A percentile compares a stretch with the other conserved stretches of the same genome.
Conservation (phyloP, 2,888 invertebrate genomes). For the Xylocampa areola region DNA sequence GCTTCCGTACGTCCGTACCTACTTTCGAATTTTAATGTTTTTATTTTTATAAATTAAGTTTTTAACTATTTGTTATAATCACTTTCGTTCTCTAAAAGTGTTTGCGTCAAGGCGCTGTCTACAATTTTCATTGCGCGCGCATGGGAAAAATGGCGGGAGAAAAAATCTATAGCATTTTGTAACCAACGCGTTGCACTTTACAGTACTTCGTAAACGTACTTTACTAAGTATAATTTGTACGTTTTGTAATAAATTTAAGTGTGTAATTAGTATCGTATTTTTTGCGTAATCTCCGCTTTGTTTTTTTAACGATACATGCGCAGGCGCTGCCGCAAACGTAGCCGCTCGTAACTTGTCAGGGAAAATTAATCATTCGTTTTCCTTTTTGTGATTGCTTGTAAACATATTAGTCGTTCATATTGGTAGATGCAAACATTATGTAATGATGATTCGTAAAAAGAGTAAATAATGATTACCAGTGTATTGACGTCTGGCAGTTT, state of each 20-base stretch:
- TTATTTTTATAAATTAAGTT: slow-evolving; percentile 21
- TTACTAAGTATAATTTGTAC: slow-evolving; percentile 55
- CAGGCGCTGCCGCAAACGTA: slow-evolving; percentile 58
- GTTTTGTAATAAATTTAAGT: slow-evolving; percentile 59
- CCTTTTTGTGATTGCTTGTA: slow-evolving; percentile 59
- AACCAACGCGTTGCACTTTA: slow-evolving; percentile 58
- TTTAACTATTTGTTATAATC: slow-evolving; percentile 40
- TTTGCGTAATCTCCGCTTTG: slow-evolving; percentile 72
- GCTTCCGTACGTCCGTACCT: no score
- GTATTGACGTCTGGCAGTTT: slow-evolving; percentile 29
- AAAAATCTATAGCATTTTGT: slow-evolving; percentile 61
- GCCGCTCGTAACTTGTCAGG: slow-evolving; percentile 67
- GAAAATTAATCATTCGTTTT: slow-evolving; percentile 73
- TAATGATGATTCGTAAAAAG: slow-evolving; percentile 51
- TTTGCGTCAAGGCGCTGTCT: slow-evolving; percentile 42
- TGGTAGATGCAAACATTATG: slow-evolving; percentile 44
- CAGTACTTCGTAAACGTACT: slow-evolving; percentile 54
- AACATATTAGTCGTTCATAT: slow-evolving; percentile 43
- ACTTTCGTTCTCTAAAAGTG: slow-evolving; percentile 73
- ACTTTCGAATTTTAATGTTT: slow-evolving; percentile 41
- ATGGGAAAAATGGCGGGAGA: slow-evolving; percentile 67
- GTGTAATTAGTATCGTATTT: slow-evolving; percentile 63
- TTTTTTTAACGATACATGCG: slow-evolving; percentile 51
- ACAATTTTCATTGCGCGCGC: slow-evolving; percentile 57
- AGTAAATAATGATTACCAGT: slow-evolving; percentile 17